Base-by-base conservation (phyloP, 2,888 invertebrate genomes). In the Dynastes hyllus region DNA sequence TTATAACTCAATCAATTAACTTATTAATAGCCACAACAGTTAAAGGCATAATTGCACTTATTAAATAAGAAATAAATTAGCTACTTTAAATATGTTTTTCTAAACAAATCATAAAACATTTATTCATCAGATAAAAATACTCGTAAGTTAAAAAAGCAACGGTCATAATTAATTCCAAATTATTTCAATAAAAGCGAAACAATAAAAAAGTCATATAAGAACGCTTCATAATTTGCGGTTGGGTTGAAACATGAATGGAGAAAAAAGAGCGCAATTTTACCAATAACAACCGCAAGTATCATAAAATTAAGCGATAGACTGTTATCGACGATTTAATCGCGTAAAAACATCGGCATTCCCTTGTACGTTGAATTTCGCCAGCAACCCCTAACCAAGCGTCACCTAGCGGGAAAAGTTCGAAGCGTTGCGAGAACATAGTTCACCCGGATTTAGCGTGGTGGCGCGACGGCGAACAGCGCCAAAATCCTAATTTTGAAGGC, bases 361-460 rank as follows among this genome's bases (percentile, higher is more conserved):
- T 40, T 6, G 2, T 29, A 1, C 13, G 8, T n/a, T 11, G 73
- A 73, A 73, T 73, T 73, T 73, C 27, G 29, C 50, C 16, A 77
- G 78, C 78, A 79, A 80, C 81, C 81, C 82, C 79, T 79, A 78
- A 70, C 80, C 45, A 76, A 50, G 75, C 80, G 82, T 81, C 83
- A 82, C 82, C 82, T 83, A 73, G 75, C 81, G 83, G 77, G 55
- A 78, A 76, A 69, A 61, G 70, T 76, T 67, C 71, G 79, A 83
- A 83, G 80, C 77, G 22, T 70, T 66, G 66, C 78, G 76, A 45
- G 58, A 37, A 61, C n/a, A 79, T 78, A 83, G 82, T 83, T 70
- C 81, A 80, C 79, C 82, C 79, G 79, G 81, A 80, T 69, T 80
- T 81, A 66, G 79, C 66, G 73, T 80, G 83, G 81, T 81, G 83